Percentiles rank a stretch among this genome's conserved stretches.
Evolutionary conservation across 2,888 invertebrate species (phyloP).

Genomic region (Achlya flavicornis): DNA sequence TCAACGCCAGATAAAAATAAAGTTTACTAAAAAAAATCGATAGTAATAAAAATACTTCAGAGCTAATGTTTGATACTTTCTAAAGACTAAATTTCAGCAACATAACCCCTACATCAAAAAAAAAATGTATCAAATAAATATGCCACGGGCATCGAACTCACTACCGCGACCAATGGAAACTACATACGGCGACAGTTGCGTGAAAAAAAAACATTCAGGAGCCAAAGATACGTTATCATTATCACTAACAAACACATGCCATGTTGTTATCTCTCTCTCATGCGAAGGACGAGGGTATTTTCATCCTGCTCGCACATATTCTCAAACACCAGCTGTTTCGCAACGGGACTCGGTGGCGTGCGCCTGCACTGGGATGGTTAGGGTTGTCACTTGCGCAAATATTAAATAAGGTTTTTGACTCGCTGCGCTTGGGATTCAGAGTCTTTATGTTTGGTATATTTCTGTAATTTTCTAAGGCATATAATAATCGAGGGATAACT

Average conservation of each 20-base stretch:
- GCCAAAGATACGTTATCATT: slow-evolving; percentile 20
- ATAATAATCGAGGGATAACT: too few species aligned
- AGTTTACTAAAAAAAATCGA: too few species aligned
- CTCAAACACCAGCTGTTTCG: slow-evolving; percentile 72
- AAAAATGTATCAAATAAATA: background rate
- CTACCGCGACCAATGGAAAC: background rate
- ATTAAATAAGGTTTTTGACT: background rate
- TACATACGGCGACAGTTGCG: background rate
- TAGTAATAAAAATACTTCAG: too few species aligned
- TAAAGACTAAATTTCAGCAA: background rate
- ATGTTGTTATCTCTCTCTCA: slow-evolving; percentile 34
- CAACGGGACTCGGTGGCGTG: slow-evolving; percentile 66
- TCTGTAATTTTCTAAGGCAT: too few species aligned
- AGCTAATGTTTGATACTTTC: too few species aligned
- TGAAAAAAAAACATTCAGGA: slow-evolving; percentile 8
- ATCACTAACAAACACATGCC: slow-evolving; percentile 39
- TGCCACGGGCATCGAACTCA: background rate
- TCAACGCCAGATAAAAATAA: too few species aligned
- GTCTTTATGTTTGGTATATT: too few species aligned
- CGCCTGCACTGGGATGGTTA: slow-evolving; percentile 45
- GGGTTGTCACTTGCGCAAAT: slow-evolving; percentile 36
- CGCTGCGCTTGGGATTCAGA: too few species aligned
- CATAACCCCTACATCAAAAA: too few species aligned
- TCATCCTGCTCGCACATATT: slow-evolving; percentile 47
- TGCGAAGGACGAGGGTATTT: slow-evolving; percentile 14